A percentile compares a stretch with the other conserved stretches of the same genome.
phyloP scores from a whole-genome alignment of 2,797 vertebrate species.

The Schizothorax lantsangensis region DNA sequence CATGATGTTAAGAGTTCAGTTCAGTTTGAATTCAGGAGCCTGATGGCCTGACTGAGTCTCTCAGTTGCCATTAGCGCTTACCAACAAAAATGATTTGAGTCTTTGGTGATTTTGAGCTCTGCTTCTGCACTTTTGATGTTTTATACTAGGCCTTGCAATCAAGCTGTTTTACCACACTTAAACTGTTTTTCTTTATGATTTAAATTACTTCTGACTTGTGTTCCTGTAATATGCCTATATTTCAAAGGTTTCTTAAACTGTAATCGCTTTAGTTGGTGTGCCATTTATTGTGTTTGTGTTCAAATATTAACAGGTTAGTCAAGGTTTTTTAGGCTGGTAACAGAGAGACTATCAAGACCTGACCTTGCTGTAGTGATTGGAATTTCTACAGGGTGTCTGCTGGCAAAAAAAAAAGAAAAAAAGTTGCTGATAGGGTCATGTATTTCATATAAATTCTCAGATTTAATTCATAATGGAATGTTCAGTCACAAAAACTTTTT shows the following conservation, averaged over 20 bases:
- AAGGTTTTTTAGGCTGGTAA: not conserved
- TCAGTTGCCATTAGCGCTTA: too few relatives aligned
- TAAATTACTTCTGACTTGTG: not conserved
- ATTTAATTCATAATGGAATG: not conserved
- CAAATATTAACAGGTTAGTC: not conserved
- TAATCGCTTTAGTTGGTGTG: not conserved
- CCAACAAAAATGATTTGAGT: too few relatives aligned
- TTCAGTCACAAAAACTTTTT: not conserved
- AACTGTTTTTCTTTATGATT: not conserved
- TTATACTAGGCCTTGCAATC: too few relatives aligned
- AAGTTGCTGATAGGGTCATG: not conserved
- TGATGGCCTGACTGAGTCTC: too few relatives aligned
- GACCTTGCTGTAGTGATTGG: conserved; percentile 7
- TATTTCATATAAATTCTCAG: not conserved
- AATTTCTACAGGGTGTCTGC: not conserved
- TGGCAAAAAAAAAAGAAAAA: not conserved
- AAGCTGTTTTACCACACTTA: too few relatives aligned
- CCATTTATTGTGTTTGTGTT: not conserved
- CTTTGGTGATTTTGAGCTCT: too few relatives aligned
- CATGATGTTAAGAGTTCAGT: too few relatives aligned
- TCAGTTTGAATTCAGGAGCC: too few relatives aligned
- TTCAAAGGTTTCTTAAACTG: not conserved
- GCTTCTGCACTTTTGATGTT: too few relatives aligned
- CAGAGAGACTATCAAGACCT: not conserved
- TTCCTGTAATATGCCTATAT: not conserved